A percentile compares a stretch with the other conserved stretches of the same genome.
These are phyloP conservation scores for Crematogaster levior DNA, from an alignment of 2,888 invertebrate species.

Conservation along the genomic window DNA sequence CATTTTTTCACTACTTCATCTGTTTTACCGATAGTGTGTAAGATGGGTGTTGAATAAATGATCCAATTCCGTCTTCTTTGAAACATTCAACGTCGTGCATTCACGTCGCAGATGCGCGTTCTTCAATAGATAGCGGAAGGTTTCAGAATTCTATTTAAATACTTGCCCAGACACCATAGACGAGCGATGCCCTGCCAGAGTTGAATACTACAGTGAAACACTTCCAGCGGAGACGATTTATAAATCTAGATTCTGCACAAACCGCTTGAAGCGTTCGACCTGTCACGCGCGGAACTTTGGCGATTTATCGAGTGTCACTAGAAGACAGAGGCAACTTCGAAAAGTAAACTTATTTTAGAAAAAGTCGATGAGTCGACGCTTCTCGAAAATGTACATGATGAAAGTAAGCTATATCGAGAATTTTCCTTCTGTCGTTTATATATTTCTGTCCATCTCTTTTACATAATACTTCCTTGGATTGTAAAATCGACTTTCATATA, in stretches of 20 bases:
- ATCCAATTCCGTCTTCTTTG: constrained; percentile 38
- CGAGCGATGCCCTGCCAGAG: constrained; percentile 40
- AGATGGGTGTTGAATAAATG: constrained; percentile 46
- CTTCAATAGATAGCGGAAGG: background rate
- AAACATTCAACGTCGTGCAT: constrained; percentile 43
- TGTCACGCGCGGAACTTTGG: constrained; percentile 46
- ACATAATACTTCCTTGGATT: background rate
- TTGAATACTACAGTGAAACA: constrained; percentile 46
- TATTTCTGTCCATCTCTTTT: background rate
- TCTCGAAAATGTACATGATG: constrained; percentile 9
- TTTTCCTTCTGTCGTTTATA: background rate
- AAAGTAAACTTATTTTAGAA: constrained; percentile 36
- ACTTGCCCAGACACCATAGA: constrained; percentile 27
- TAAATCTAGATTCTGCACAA: constrained; percentile 49
- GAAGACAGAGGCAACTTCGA: constrained; percentile 44
- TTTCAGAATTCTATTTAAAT: constrained; percentile 50
- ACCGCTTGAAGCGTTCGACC: constrained; percentile 45
- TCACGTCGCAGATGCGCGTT: constrained; percentile 20
- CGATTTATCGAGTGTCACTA: constrained; percentile 52
- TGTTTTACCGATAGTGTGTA: background rate
- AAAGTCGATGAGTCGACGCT: constrained; percentile 28
- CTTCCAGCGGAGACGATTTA: constrained; percentile 44
- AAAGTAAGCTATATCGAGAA: constrained; percentile 20
- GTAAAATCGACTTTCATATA: constrained; percentile 1
- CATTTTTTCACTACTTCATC: constrained; percentile 43